These are phyloP conservation scores for Lepilemur ruficaudatus DNA, from an alignment of 2,797 vertebrate species.

Conservation along the genomic window DNA sequence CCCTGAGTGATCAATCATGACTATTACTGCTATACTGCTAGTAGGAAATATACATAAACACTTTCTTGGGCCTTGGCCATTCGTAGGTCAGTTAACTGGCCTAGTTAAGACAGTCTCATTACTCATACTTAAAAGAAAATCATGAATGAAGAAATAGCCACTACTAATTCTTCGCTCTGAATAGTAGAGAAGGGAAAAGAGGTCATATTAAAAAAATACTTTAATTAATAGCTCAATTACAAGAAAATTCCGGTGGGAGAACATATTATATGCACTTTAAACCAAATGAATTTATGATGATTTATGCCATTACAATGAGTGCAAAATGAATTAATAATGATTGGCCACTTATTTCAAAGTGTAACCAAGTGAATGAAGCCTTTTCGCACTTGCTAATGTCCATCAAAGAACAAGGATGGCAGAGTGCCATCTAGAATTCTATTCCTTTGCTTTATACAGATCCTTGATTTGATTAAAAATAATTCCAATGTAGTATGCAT, in stretches of 20 bases:
- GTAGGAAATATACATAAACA: background rate
- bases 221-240: constrained; percentile 82
- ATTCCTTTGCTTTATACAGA: background rate
- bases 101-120: background rate
- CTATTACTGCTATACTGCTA: background rate
- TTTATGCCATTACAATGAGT: constrained; percentile 81
- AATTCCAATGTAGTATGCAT: background rate
- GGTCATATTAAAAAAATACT: constrained; percentile 66
- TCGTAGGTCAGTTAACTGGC: background rate
- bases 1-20: background rate
- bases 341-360: constrained; percentile 80
- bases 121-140: background rate
- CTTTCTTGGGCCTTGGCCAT: background rate
- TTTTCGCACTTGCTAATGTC: constrained; percentile 66
- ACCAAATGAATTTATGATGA: constrained; percentile 79
- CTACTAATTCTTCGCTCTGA: background rate
- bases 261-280: constrained; percentile 80
- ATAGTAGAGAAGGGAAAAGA: constrained; percentile 46
- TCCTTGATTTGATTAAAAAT: constrained; percentile 38
- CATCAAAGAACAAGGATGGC: constrained; percentile 54
- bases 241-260: constrained; percentile 74
- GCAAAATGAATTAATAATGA: constrained; percentile 85
- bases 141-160: constrained; percentile 18
- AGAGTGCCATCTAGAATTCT: constrained; percentile 28
- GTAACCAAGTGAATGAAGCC: constrained; percentile 76